Evolutionary conservation across 1,140 invertebrate genomes (phyloP).

Genomic region (Trichonephila clavata): DNA sequence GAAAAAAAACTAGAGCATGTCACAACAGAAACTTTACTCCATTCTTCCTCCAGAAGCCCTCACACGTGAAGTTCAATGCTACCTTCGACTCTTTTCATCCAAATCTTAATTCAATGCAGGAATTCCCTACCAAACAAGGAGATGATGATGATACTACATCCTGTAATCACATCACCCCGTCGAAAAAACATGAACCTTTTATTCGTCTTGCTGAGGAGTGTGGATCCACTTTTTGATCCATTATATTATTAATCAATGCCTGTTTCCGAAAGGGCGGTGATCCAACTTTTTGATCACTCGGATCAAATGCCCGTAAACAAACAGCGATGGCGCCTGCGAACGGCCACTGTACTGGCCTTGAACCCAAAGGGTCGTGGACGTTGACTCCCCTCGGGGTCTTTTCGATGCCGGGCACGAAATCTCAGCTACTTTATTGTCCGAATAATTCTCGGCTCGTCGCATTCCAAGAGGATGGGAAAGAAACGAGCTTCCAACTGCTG

Average conservation of each 20-base stretch:
- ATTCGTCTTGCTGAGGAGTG: background rate
- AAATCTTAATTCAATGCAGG: conserved; percentile 21
- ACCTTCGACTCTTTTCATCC: background rate
- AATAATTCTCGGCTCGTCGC: conserved; percentile 52
- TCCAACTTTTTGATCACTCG: conserved; percentile 13
- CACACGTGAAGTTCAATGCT: background rate
- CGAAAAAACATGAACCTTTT: conserved; percentile 8
- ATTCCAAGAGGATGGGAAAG: conserved; percentile 61
- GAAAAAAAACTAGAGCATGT: background rate
- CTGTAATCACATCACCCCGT: background rate
- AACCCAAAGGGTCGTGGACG: conserved; percentile 62
- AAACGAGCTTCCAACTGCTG: background rate
- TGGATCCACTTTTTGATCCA: conserved; percentile 8
- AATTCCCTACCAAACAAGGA: background rate
- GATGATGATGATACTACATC: background rate
- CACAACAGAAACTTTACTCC: background rate
- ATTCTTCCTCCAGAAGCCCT: background rate
- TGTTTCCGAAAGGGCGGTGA: conserved; percentile 5
- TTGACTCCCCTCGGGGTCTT: conserved; percentile 47
- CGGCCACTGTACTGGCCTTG: conserved; percentile 66
- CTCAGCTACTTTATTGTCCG: conserved; percentile 70
- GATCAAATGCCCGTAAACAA: conserved; percentile 51
- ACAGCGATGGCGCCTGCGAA: conserved; percentile 55
- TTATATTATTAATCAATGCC: conserved; percentile 28
- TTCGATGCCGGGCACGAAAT: conserved; percentile 43